Evolutionary conservation across 2,797 vertebrate genomes (phyloP).

Genomic region (Nyctalus aviator): DNA sequence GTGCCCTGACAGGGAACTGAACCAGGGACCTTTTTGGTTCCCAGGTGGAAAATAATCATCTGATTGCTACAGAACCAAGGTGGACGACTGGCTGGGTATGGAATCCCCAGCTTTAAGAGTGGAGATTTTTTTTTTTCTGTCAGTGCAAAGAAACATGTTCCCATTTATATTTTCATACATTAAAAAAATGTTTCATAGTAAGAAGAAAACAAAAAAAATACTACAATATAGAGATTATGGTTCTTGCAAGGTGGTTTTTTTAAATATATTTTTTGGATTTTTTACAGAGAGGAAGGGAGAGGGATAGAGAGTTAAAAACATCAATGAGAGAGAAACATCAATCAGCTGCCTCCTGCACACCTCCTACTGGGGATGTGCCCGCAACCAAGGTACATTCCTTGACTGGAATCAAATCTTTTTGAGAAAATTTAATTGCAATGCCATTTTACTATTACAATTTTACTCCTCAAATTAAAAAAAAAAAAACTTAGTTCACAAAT

Average conservation of each 20-base stretch:
- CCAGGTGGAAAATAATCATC: background rate
- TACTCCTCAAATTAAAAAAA: background rate
- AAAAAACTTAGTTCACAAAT: background rate
- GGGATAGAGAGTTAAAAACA: too few species aligned
- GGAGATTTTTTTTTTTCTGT: background rate
- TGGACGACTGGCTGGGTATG: fast-evolving
- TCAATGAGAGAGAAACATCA: too few species aligned
- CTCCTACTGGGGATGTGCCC: too few species aligned
- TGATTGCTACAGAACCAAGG: background rate
- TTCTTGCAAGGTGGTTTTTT: too few species aligned
- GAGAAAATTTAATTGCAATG: background rate
- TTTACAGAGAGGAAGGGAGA: too few species aligned
- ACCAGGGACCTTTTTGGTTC: background rate
- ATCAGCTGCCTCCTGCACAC: too few species aligned
- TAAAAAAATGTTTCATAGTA: background rate
- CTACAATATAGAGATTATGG: too few species aligned
- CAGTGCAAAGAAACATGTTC: background rate
- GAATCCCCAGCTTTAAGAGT: background rate
- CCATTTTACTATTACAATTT: background rate
- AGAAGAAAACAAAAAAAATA: background rate
- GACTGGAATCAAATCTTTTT: too few species aligned
- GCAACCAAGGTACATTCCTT: too few species aligned
- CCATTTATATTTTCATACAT: too few species aligned
- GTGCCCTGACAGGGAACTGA: background rate
- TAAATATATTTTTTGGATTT: too few species aligned